Conservation (phyloP, 2,113 vertebrate species). For the Boulengeromyrus knoepffleri region DNA sequence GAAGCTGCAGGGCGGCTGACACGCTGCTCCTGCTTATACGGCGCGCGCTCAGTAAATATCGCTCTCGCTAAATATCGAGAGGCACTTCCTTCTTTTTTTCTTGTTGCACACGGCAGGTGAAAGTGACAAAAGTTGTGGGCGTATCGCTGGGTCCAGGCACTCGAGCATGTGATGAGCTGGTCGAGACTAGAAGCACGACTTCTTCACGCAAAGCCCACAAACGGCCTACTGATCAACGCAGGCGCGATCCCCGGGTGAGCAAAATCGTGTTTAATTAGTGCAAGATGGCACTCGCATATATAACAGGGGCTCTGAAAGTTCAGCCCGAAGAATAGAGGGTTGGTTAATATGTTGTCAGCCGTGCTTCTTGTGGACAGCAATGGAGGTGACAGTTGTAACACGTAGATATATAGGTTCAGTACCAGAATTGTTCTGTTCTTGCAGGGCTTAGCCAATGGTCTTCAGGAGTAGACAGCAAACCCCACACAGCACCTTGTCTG, state of each 20-base stretch:
- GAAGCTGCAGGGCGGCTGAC: background rate
- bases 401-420: background rate
- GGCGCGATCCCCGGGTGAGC: constrained; percentile 45
- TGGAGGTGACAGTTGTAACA: background rate
- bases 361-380: background rate
- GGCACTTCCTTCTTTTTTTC: background rate
- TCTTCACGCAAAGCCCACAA: background rate
- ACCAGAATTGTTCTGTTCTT: background rate
- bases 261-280: constrained; percentile 50
- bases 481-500: background rate
- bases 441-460: background rate
- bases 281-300: constrained; percentile 43
- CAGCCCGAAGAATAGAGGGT: constrained; percentile 33
- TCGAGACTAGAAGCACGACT: background rate
- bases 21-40: background rate
- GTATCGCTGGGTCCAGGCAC: background rate
- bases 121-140: background rate
- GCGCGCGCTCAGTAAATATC: background rate
- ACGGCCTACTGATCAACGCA: constrained; percentile 21
- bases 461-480: background rate
- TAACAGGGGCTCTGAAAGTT: constrained; percentile 40
- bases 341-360: constrained; percentile 27
- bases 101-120: background rate
- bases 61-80: background rate
- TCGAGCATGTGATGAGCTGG: background rate